Percentiles rank a stretch among this genome's conserved stretches.
phyloP scores from a whole-genome alignment of 2,797 vertebrate species.

The Rhinophrynus dorsalis region DNA sequence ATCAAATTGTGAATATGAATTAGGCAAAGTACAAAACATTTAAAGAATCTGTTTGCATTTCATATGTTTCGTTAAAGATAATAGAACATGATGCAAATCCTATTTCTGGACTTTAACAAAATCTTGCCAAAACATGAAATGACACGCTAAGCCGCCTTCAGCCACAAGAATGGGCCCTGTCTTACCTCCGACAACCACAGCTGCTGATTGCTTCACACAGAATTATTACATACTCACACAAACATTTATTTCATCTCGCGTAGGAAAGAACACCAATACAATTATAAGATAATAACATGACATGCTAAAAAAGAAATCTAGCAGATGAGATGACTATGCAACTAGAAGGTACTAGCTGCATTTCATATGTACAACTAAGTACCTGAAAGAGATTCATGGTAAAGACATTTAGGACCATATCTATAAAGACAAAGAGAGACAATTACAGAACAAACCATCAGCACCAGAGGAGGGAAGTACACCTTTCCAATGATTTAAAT shows the following conservation, averaged over 20 bases:
- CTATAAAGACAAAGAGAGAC: too few species aligned
- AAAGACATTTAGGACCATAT: too few species aligned
- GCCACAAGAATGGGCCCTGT: neutral
- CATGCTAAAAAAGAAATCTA: neutral
- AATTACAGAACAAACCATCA: too few species aligned
- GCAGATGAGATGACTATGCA: slow-evolving; percentile 11
- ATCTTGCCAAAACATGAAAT: slow-evolving; percentile 22
- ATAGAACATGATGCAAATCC: slow-evolving; percentile 17
- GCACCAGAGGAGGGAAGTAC: too few species aligned
- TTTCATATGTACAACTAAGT: too few species aligned
- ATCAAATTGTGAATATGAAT: neutral
- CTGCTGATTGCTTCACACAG: neutral
- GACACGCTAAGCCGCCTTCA: neutral
- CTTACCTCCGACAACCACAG: neutral
- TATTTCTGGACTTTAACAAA: slow-evolving; percentile 28
- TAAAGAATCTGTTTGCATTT: slow-evolving; percentile 20
- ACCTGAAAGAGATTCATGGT: too few species aligned
- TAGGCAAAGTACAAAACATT: neutral
- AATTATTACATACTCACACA: neutral
- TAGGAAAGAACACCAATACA: neutral
- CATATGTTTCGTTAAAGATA: neutral
- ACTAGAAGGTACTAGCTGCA: too few species aligned
- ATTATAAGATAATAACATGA: neutral
- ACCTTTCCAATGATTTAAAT: too few species aligned
- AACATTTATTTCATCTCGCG: neutral